Base-by-base conservation (phyloP, 2,888 invertebrate species). In the Andrena fulva region DNA sequence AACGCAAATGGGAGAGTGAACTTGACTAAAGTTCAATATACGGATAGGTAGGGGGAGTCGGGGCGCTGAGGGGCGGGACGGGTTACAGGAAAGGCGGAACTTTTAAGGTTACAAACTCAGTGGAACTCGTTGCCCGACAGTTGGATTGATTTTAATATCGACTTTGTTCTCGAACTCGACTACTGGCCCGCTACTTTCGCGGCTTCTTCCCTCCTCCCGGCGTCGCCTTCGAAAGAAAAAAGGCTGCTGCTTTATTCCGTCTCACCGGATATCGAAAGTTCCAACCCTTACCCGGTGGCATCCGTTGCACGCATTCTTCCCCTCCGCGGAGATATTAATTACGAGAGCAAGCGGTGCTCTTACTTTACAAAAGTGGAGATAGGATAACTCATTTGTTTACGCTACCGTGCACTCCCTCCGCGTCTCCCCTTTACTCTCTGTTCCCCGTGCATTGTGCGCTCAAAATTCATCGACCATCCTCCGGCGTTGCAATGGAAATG, bases 71-170 rank as follows among this genome's bases (percentile, higher is more conserved):
- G 50, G 60, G 50, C 48, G 16, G 35, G 33, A 31, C n/a, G 64
- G 67, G 73, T 24, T 16, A 56, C 66, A 52, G 42, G 59, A 63
- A 63, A 48, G 69, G 50, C 73, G 78, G 67, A 88, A 89, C 87
- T 90, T 87, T 91, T 89, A 90, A 91, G 91, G 90, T 90, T 90
- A 90, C 90, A 91, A 93, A 93, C 92, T 93, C 91, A 85, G 88
- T 86, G 83, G 85, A 92, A 92, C 91, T 91, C 89, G 85, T 87
- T 84, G 86, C 82, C 87, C 89, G 91, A 91, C 92, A 91, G 91
- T 92, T 91, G 91, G 91, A 93, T 93, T 93, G 92, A 93, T 93
- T 93, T 93, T 93, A 93, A 93, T 93, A 93, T 92, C 92, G 93
- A 93, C 92, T 92, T 91, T 92, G 89, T 91, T 92, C 90, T 86